Percentiles rank a stretch among this genome's conserved stretches.
Evolutionary conservation across 92 coral and sea anemone genomes (phyloP).

Genomic region (Bergia puertoricense): DNA sequence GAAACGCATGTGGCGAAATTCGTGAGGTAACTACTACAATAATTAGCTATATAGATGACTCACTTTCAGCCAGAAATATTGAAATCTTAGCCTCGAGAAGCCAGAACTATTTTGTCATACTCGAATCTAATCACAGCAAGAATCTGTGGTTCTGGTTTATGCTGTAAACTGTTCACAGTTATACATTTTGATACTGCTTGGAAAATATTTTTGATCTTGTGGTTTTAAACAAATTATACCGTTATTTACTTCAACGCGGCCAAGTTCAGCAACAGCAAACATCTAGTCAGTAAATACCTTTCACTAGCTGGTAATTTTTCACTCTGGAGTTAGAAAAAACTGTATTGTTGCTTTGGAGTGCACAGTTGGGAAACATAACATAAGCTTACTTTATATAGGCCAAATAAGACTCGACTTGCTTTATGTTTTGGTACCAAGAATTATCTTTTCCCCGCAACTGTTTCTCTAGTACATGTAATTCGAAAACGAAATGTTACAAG

Average conservation of each 20-base stretch:
- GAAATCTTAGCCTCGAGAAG: background rate
- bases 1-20: background rate
- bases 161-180: background rate
- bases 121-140: constrained; percentile 15
- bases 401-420: background rate
- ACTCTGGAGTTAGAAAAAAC: background rate
- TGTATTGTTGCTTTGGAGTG: background rate
- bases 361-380: background rate
- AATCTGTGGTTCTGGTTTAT: background rate
- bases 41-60: no score
- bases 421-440: background rate
- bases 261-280: background rate
- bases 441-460: background rate
- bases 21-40: background rate
- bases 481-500: background rate
- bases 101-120: background rate
- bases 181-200: background rate
- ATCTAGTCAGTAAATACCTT: background rate
- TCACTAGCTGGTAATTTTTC: background rate
- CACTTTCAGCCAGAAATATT: background rate
- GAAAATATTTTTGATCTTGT: constrained; percentile 25
- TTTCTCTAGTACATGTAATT: background rate
- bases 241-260: background rate
- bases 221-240: background rate
- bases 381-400: background rate